A percentile compares a stretch with the other conserved stretches of the same genome.
Evolutionary conservation across 2,113 vertebrate species (phyloP).

Genomic region (Columbina picui): DNA sequence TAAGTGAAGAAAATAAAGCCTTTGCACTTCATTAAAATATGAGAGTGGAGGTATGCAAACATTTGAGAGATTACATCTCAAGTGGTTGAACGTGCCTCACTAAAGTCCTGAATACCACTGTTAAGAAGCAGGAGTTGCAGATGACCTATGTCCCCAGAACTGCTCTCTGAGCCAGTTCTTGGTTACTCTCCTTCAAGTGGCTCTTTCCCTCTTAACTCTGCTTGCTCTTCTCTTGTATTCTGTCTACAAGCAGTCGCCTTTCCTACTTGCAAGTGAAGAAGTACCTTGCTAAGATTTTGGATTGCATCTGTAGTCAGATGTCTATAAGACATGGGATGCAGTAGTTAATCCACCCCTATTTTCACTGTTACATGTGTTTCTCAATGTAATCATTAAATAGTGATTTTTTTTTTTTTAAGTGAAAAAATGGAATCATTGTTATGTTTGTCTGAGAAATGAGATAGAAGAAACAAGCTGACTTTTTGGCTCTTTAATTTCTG

Average conservation of each 20-base stretch:
- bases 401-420: background rate
- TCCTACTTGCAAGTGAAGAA: background rate
- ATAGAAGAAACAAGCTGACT: background rate
- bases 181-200: background rate
- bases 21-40: background rate
- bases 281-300: background rate
- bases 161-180: background rate
- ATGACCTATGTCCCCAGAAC: background rate
- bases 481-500: background rate
- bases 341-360: background rate
- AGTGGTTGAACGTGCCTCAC: background rate
- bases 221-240: background rate
- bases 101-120: background rate
- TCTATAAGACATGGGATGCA: background rate
- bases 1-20: background rate
- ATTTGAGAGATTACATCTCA: background rate
- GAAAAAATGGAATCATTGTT: background rate
- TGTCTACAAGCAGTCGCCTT: background rate
- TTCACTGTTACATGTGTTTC: background rate
- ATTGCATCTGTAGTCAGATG: background rate
- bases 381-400: background rate
- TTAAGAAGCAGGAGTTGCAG: rapidly evolving
- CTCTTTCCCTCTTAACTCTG: background rate
- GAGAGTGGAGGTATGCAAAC: background rate
- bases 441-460: background rate